A percentile compares a stretch with the other conserved stretches of the same genome.
Evolutionary conservation across 1,140 invertebrate genomes (phyloP).

Genomic region (Drosophila serrata): DNA sequence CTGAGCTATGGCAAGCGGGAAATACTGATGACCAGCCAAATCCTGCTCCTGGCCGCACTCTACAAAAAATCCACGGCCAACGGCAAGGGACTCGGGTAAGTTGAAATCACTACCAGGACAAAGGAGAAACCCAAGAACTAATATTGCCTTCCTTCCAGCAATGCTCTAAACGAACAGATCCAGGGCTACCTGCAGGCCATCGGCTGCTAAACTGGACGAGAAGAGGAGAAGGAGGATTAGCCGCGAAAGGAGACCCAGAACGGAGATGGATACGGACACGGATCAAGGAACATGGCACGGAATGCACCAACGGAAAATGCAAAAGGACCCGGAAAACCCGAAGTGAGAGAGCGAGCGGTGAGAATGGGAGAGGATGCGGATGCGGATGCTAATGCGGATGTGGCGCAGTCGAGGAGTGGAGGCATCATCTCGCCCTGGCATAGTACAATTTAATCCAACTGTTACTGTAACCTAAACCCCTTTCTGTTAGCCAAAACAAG

Average conservation of each 20-base stretch:
- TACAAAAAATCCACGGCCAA: conserved; percentile 53
- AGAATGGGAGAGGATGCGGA: conserved; percentile 38
- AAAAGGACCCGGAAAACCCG: conserved; percentile 32
- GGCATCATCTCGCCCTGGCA: conserved; percentile 30
- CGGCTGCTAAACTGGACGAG: conserved; percentile 39
- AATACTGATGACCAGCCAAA: conserved; percentile 50
- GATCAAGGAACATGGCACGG: not conserved
- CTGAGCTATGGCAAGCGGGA: conserved; percentile 45
- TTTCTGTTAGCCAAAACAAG: conserved; percentile 37
- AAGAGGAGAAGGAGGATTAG: conserved; percentile 8
- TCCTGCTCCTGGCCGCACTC: conserved; percentile 50
- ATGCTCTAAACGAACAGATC: conserved; percentile 43
- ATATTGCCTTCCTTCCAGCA: conserved; percentile 6
- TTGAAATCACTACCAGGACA: no score
- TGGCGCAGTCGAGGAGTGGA: not conserved
- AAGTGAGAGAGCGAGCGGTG: conserved; percentile 26
- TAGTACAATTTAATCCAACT: conserved; percentile 72
- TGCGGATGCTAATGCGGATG: conserved; percentile 5
- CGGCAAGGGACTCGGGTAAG: conserved; percentile 59
- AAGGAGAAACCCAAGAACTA: not conserved
- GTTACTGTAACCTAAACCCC: conserved; percentile 69
- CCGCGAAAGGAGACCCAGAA: conserved; percentile 7
- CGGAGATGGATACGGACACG: conserved; percentile 7
- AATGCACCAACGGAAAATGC: conserved; percentile 45
- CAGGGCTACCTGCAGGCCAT: conserved; percentile 52